These are phyloP conservation scores for Drosophila sturtevanti DNA, from an alignment of 1,140 invertebrate species.

Conservation along the genomic window DNA sequence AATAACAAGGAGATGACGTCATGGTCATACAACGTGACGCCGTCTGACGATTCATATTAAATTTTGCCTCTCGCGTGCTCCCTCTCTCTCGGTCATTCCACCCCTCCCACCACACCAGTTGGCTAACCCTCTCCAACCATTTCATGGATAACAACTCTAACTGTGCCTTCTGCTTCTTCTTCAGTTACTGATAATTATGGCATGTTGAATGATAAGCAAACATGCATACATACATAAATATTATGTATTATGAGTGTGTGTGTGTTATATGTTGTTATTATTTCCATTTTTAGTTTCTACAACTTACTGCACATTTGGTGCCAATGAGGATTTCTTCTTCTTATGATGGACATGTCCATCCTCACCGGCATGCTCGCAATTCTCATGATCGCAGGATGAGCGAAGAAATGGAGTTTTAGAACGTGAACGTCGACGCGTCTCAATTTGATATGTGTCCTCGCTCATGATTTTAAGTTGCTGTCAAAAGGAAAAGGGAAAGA, in stretches of 20 bases:
- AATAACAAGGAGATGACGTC: constrained; percentile 70
- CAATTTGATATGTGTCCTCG: constrained; percentile 71
- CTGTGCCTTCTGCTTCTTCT: neutral
- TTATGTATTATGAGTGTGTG: too few species aligned
- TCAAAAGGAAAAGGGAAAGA: constrained; percentile 17
- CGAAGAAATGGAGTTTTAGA: constrained; percentile 86
- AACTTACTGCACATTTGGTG: constrained; percentile 85
- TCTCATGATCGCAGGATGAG: constrained; percentile 84
- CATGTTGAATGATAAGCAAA: constrained; percentile 15
- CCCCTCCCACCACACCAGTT: neutral
- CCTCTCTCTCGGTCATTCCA: too few species aligned
- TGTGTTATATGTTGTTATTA: constrained; percentile 19
- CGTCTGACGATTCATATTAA: neutral
- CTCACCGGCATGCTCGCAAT: constrained; percentile 83
- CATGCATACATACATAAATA: neutral
- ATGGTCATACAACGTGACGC: constrained; percentile 47
- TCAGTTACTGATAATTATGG: constrained; percentile 2
- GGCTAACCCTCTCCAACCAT: neutral
- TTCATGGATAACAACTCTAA: constrained; percentile 8
- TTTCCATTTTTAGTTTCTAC: constrained; percentile 83
- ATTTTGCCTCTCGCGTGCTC: constrained; percentile 3
- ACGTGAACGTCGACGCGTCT: constrained; percentile 84
- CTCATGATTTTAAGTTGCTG: constrained; percentile 53
- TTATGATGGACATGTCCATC: constrained; percentile 83
- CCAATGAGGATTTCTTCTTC: constrained; percentile 73